phyloP scores from a whole-genome alignment of 2,888 invertebrate species.

The Dexiosoma caninum region DNA sequence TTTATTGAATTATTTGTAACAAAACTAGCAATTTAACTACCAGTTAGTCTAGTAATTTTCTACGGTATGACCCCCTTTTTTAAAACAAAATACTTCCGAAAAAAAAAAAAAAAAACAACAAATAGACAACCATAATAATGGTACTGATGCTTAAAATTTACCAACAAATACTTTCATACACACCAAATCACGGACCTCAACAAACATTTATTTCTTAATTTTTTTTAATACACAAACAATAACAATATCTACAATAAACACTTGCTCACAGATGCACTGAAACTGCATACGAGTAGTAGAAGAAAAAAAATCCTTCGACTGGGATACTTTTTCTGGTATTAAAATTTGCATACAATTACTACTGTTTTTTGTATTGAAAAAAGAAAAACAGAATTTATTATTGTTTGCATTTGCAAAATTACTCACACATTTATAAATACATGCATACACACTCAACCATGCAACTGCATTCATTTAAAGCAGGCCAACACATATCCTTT shows the following conservation, averaged over 20 bases:
- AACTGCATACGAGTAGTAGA: neutral
- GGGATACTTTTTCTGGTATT: slow-evolving; percentile 25
- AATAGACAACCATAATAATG: slow-evolving; percentile 34
- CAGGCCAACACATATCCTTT: neutral
- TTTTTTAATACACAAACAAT: neutral
- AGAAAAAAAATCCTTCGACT: neutral
- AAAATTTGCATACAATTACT: slow-evolving; percentile 46
- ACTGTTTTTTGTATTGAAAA: neutral
- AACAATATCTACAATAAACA: neutral
- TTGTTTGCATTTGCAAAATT: slow-evolving; percentile 31
- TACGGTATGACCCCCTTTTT: slow-evolving; percentile 37
- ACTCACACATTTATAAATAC: slow-evolving; percentile 8
- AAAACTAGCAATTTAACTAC: slow-evolving; percentile 50
- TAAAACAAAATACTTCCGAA: neutral
- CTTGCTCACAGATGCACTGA: neutral
- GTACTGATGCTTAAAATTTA: slow-evolving; percentile 7
- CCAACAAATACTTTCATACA: neutral
- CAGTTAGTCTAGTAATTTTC: slow-evolving; percentile 12
- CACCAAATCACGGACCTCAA: slow-evolving; percentile 15
- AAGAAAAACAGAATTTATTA: slow-evolving; percentile 42
- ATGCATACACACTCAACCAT: slow-evolving; percentile 6
- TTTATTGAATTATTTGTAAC: slow-evolving; percentile 42
- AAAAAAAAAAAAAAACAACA: neutral
- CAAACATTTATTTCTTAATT: slow-evolving; percentile 20
- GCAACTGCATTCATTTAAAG: neutral